These are phyloP conservation scores for Drosophila navojoa DNA, from an alignment of 1,140 invertebrate genomes.

Conservation along the genomic window DNA sequence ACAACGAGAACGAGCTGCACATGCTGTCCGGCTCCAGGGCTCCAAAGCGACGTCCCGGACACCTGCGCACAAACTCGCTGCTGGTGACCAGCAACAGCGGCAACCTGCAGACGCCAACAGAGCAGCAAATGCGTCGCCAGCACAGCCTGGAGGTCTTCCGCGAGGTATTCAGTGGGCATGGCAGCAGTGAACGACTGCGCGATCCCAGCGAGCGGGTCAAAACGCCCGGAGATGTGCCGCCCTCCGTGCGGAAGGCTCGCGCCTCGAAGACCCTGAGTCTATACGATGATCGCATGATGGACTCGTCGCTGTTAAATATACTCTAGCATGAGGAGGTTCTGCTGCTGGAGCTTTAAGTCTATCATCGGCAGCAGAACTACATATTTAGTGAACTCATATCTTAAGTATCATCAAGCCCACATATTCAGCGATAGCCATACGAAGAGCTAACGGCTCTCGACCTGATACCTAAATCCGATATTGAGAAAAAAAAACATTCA, in stretches of 20 bases:
- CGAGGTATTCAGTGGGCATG: conserved; percentile 86
- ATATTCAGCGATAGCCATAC: conserved; percentile 79
- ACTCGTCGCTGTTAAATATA: conserved; percentile 84
- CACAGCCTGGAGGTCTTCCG: conserved; percentile 89
- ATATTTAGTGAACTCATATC: conserved; percentile 52
- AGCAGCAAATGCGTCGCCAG: conserved; percentile 84
- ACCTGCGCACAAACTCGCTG: conserved; percentile 71
- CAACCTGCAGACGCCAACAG: conserved; percentile 36
- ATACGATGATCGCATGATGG: conserved; percentile 95
- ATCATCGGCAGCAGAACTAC: conserved; percentile 55
- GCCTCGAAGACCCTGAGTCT: conserved; percentile 89
- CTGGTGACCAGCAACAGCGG: conserved; percentile 45
- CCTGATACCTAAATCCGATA: conserved; percentile 27
- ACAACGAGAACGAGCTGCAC: conserved; percentile 65
- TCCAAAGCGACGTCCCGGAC: conserved; percentile 61
- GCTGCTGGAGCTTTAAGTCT: conserved; percentile 77
- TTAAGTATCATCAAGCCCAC: conserved; percentile 52
- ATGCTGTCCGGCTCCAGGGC: conserved; percentile 37
- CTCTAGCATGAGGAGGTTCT: conserved; percentile 84
- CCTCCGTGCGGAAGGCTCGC: conserved; percentile 88
- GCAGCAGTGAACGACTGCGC: conserved; percentile 87
- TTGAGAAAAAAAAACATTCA: conserved; percentile 9
- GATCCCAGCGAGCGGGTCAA: conserved; percentile 91
- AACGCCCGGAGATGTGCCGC: conserved; percentile 92
- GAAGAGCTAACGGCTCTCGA: conserved; percentile 22